These are phyloP conservation scores for Nothura maculosa DNA, from an alignment of 2,797 vertebrate genomes.

Conservation along the genomic window DNA sequence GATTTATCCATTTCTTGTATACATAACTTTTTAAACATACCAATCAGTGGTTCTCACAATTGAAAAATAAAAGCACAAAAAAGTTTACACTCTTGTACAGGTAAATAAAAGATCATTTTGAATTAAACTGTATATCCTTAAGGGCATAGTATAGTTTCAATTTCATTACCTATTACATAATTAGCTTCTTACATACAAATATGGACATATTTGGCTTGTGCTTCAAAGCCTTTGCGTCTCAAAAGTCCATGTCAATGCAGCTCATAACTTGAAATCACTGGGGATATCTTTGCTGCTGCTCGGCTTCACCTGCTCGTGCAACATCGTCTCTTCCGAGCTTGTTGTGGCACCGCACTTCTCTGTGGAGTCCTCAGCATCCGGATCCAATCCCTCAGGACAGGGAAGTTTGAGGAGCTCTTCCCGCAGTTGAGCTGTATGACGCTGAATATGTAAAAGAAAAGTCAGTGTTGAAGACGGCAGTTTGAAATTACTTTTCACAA, in stretches of 20 bases:
- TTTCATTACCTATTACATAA: constrained; percentile 91
- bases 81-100: constrained; percentile 99
- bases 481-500: background rate
- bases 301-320: constrained; percentile 90
- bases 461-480: background rate
- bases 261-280: constrained; percentile 93
- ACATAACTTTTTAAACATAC: constrained; percentile 98
- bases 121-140: constrained; percentile 91
- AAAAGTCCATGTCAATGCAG: constrained; percentile 80
- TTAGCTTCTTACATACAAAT: constrained; percentile 99
- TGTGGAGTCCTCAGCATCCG: constrained; percentile 87
- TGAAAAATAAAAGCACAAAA: constrained; percentile 95
- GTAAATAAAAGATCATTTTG: constrained; percentile 96
- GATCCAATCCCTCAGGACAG: constrained; percentile 95
- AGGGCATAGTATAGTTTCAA: constrained; percentile 93
- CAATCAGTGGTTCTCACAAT: constrained; percentile 99
- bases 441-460: constrained; percentile 77
- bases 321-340: constrained; percentile 85
- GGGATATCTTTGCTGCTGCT: constrained; percentile 92
- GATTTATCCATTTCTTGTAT: constrained; percentile 95
- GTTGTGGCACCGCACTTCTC: constrained; percentile 87
- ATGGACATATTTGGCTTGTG: constrained; percentile 98
- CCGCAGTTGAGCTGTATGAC: constrained; percentile 95
- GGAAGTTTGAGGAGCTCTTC: constrained; percentile 97
- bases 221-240: constrained; percentile 92